phyloP scores from a whole-genome alignment of 1,140 invertebrate genomes.

The Choristoneura fumiferana region DNA sequence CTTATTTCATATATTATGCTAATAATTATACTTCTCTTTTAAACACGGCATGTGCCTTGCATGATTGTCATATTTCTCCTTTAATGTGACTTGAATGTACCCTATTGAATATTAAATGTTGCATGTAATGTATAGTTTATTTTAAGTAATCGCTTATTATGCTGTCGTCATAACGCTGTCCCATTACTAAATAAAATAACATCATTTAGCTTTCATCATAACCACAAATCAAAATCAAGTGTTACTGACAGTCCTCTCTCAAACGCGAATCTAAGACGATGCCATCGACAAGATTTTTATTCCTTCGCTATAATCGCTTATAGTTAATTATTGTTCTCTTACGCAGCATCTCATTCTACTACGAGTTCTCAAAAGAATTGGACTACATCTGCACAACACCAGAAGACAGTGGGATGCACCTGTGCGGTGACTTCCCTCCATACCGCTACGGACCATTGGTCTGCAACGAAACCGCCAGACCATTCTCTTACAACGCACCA shows the following conservation, averaged over 20 bases:
- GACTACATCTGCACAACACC: constrained; percentile 98
- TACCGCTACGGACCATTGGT: constrained; percentile 83
- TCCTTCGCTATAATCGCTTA: too few relatives aligned
- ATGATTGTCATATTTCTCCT: background rate
- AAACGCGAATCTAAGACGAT: too few relatives aligned
- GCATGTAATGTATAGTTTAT: background rate
- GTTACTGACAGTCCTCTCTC: too few relatives aligned
- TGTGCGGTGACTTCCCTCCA: constrained; percentile 92
- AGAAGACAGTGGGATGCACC: constrained; percentile 97
- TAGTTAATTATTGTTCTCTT: constrained; percentile 22
- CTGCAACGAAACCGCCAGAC: constrained; percentile 82
- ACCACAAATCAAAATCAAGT: background rate
- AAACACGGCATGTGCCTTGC: constrained; percentile 2
- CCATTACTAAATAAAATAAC: background rate
- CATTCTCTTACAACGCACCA: constrained; percentile 75
- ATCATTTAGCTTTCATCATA: constrained; percentile 1
- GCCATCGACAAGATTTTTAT: too few relatives aligned
- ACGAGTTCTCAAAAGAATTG: constrained; percentile 90
- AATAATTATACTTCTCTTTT: background rate
- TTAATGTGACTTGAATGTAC: background rate
- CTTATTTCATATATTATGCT: too few relatives aligned
- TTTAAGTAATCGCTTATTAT: background rate
- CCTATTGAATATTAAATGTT: background rate
- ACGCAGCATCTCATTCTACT: constrained; percentile 85
- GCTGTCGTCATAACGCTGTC: background rate